These are phyloP conservation scores for Phasianus colchicus DNA, from an alignment of 2,113 vertebrate species.

Conservation along the genomic window DNA sequence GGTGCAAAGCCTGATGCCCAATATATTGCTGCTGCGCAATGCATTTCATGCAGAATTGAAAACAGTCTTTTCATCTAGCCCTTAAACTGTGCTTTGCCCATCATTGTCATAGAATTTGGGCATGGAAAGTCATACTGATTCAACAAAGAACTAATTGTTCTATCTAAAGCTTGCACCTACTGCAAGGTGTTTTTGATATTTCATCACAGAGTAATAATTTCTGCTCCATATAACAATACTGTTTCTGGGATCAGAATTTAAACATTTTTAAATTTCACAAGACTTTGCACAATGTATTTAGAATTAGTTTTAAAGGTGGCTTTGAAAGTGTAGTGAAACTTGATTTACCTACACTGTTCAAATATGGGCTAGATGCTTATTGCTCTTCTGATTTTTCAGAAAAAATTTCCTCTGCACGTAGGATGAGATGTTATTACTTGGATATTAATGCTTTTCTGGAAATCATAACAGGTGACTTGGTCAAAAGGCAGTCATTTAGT, in stretches of 20 bases:
- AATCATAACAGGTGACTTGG: background rate
- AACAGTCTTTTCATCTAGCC: background rate
- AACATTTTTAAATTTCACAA: background rate
- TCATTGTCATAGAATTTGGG: background rate
- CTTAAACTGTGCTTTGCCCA: background rate
- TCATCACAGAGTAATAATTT: background rate
- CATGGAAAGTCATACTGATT: background rate
- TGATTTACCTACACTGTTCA: background rate
- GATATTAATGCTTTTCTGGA: background rate
- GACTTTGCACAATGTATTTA: background rate
- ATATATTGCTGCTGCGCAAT: background rate
- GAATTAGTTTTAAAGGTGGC: background rate
- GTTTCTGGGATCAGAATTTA: background rate
- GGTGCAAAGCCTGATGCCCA: background rate
- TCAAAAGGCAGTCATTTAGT: background rate
- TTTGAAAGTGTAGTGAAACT: background rate
- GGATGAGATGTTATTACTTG: fast-evolving
- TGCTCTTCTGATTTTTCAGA: background rate
- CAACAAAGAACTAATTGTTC: background rate
- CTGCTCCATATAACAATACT: background rate
- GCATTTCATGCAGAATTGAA: background rate
- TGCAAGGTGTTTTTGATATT: background rate
- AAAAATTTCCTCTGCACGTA: background rate
- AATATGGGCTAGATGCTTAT: background rate
- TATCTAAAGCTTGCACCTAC: background rate